Evolutionary conservation across 2,797 vertebrate species (phyloP), one percentile per base, ranked within the genome.

Genomic region (Carcharodon carcharias): DNA sequence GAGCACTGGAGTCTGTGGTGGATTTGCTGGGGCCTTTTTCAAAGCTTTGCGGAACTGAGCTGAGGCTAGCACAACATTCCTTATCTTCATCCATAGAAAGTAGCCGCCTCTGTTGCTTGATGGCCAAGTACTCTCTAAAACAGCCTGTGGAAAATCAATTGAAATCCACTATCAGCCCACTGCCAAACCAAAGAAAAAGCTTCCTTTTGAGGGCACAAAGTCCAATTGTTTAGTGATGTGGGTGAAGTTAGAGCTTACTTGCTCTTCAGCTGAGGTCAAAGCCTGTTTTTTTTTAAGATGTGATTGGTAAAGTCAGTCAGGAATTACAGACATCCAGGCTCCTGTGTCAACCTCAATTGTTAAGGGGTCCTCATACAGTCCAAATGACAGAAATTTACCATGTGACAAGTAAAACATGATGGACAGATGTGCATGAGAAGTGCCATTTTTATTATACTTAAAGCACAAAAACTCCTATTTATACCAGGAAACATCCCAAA

Each of bases 41-140:
- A 99, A 97, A 23, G 98, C 98, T 97, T 98, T 99, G 97, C 99
- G 99, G 97, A 99, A 99, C 96, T 99, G 99, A 94, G 98, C 98
- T 97, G 99, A 98, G 96, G 98, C 99, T 11, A 99, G 97, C 96
- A 99, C 96, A 96, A 99, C 99, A 1, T 99, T 99, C 96, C 99
- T 98, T 97, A 99, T 97, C 97, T 99, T 99, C 96, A 98, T 98
- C 99, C 99, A 99, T 69, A 99, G 97, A 97, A 99, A 99, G 97
- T 99, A 99, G 96, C 99, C 99, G 97, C 99, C 99, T 97, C 98
- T 98, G 97, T 99, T 99, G 97, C 98, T 98, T 93, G 99, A 99
- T 96, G 99, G 99, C 99, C 99, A 99, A 0, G 99, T 99, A 97
- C 99, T 99, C 97, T 99, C 99, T 97, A 99, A 97, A 97, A 99